A percentile compares a stretch with the other conserved stretches of the same genome.
Conservation (phyloP, 2,888 invertebrate species). For the Lasioglossum malachurum region DNA sequence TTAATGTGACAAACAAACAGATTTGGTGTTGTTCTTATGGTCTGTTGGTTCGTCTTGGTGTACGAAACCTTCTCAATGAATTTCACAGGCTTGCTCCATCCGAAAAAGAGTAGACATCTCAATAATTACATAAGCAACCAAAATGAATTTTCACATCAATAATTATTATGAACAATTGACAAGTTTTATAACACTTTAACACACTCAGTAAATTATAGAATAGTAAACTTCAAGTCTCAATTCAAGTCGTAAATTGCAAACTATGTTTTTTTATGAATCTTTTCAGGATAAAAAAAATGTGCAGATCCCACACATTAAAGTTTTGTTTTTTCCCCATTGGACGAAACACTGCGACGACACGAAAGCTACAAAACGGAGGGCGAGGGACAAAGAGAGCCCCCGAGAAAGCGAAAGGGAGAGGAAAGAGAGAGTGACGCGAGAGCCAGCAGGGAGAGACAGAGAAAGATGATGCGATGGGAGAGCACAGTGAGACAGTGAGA, state of each 20-base stretch:
- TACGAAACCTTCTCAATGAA: no score
- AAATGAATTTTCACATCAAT: no score
- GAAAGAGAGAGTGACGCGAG: neutral
- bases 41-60: no score
- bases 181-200: no score
- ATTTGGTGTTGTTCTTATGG: no score
- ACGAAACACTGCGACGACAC: conserved; percentile 40
- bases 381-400: conserved; percentile 56
- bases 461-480: neutral
- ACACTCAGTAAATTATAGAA: neutral
- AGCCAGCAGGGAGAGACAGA: neutral
- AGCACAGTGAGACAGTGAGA: neutral
- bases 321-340: neutral
- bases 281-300: no score
- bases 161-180: no score
- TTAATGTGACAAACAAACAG: no score
- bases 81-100: no score
- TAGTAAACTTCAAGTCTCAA: neutral
- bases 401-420: conserved; percentile 6
- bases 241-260: neutral
- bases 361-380: conserved; percentile 50
- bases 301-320: neutral
- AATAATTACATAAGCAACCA: no score
- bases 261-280: no score
- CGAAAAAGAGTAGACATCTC: no score